These are phyloP conservation scores for Nasua narica DNA, from an alignment of 2,797 vertebrate genomes.

Conservation along the genomic window DNA sequence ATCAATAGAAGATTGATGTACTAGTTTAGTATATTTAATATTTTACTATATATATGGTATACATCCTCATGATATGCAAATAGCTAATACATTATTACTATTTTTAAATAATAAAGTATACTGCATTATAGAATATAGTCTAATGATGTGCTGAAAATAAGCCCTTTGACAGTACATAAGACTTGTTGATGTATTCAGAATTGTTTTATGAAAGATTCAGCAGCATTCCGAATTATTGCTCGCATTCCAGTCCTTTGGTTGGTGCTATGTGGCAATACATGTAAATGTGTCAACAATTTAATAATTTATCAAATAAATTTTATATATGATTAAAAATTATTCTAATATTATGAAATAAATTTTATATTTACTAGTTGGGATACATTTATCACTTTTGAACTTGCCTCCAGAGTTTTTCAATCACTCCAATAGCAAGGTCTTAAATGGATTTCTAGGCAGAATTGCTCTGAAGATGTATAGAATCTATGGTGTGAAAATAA, in stretches of 20 bases:
- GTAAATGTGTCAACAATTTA: slow-evolving; percentile 35
- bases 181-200: slow-evolving; percentile 29
- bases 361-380: slow-evolving; percentile 35
- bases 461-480: slow-evolving; percentile 16
- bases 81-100: not conserved
- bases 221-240: not conserved
- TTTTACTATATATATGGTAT: not conserved
- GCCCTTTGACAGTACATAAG: not conserved
- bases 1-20: not conserved
- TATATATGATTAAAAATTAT: slow-evolving; percentile 1
- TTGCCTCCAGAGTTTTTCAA: not conserved
- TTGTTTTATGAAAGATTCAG: not conserved
- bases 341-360: slow-evolving; percentile 35
- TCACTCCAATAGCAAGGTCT: not conserved
- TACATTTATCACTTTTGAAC: not conserved
- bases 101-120: not conserved
- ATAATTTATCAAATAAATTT: slow-evolving; percentile 33
- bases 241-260: not conserved
- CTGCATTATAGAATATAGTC: not conserved
- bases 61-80: not conserved
- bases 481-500: slow-evolving; percentile 35
- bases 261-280: not conserved
- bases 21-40: not conserved
- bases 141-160: not conserved
- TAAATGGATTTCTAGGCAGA: slow-evolving; percentile 28